Base-by-base conservation (phyloP, 2,888 invertebrate genomes). In the Autographa gamma region DNA sequence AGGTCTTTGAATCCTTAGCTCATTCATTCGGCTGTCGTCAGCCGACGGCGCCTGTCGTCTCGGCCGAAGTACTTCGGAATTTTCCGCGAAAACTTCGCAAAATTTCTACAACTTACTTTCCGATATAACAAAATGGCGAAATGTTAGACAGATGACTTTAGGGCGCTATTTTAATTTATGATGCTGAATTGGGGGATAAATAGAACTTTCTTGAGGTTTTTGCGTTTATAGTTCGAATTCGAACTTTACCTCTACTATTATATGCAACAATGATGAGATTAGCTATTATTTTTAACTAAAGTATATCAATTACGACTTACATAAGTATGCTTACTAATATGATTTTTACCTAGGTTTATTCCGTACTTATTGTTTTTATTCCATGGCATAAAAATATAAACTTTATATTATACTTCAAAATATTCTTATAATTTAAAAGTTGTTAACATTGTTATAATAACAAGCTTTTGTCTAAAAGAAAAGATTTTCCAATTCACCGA, bases 1-100 rank as follows among this genome's bases (percentile, higher is more conserved):
- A 86, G 68, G 66, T 69, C 43, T 66, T 73, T 69, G 73, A 69
- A 79, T 77, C 73, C 72, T 73, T 70, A 74, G 77, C 76, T 83
- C 85, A 85, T 86, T 90, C 90, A 89, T 84, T 89, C 89, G 84
- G 82, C 81, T 81, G 86, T 82, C 82, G 86, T 79, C 84, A 79
- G 78, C 79, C 85, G 85, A 71, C 82, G 86, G 77, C 83, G 85
- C 76, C 85, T 81, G 86, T 82, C 88, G 88, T 79, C 81, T 82
- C 65, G 73, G 58, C 59, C 69, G 74, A 86, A 69, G 81, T 85
- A 84, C 77, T 79, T 77, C 69, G 75, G 79, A 86, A 84, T 85
- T 86, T 86, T 85, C 82, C 83, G 75, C 79, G 75, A 73, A 84
- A 90, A 89, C 87, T 89, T 88, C 77, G 81, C 70, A 78, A 82